Evolutionary conservation across 2,797 vertebrate species (phyloP).

Genomic region (Molothrus ater): DNA sequence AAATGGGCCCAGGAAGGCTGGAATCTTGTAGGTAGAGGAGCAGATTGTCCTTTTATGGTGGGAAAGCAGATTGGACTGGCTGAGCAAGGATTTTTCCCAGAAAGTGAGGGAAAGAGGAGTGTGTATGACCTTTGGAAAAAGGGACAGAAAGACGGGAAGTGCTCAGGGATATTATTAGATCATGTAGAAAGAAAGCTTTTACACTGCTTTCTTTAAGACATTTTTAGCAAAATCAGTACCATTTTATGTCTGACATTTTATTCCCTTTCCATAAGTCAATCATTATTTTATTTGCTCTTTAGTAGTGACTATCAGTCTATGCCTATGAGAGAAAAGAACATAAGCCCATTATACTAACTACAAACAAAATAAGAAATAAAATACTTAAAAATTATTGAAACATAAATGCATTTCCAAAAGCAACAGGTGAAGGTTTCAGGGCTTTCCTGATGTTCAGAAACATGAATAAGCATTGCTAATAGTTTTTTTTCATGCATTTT

Average conservation of each 20-base stretch:
- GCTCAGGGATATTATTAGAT: background rate
- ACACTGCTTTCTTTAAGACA: background rate
- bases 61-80: background rate
- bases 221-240: background rate
- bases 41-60: background rate
- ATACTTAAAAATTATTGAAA: background rate
- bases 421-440: background rate
- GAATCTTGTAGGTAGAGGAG: background rate
- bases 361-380: background rate
- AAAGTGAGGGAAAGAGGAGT: too few species aligned
- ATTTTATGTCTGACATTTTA: background rate
- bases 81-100: background rate
- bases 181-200: background rate
- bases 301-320: background rate
- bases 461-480: background rate
- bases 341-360: background rate
- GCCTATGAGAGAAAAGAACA: background rate
- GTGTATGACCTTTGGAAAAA: background rate
- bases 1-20: background rate
- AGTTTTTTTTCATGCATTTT: background rate
- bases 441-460: background rate
- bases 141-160: background rate
- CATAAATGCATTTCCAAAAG: background rate
- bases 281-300: background rate
- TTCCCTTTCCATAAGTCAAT: background rate